Evolutionary conservation across 64 coral and sea anemone genomes (phyloP), one percentile per base, ranked within the genome.

Genomic region (Trachythela sp.): DNA sequence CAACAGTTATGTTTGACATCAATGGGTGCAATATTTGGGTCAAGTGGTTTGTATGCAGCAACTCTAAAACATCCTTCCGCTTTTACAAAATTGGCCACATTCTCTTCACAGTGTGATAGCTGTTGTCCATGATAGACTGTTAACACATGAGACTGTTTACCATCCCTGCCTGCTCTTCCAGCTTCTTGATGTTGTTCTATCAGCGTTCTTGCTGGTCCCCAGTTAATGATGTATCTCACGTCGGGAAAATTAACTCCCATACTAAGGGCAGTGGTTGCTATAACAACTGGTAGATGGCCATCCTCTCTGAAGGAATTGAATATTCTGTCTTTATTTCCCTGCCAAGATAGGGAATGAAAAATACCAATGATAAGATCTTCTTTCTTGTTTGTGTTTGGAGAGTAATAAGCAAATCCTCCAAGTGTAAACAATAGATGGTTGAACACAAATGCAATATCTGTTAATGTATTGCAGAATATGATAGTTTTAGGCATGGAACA

Each of bases 101-200:
- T 39, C 20, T 86, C 84, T 27, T 91, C 59, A 86, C 84, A 91
- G 32, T 86, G 24, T n/a, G n/a, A 48, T 20, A 92, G 13, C 33
- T 92, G 91, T 31, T 92, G 54, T 30, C 86, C 77, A 85, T 92
- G 80, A 38, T 88, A 88, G 18, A 84, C 35, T 49, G 88, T 85
- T 0, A 85, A 30, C 0, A 88, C 51, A 70, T 92, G 91, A 33
- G 83, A 70, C 10, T 43, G 40, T 36, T n/a, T n/a, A n/a, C n/a
- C n/a, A n/a, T n/a, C n/a, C n/a, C n/a, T n/a, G n/a, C n/a, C n/a
- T n/a, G n/a, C n/a, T 90, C 49, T 89, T 34, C 87, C 89, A 56
- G 17, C 13, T 35, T 90, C 89, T 48, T 87, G 89, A 29, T 43
- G 89, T 88, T 84, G 90, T 60, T 94, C 88, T 39, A 88, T 90